phyloP scores from a whole-genome alignment of 2,888 invertebrate genomes.

The Leucoptera coffeella region DNA sequence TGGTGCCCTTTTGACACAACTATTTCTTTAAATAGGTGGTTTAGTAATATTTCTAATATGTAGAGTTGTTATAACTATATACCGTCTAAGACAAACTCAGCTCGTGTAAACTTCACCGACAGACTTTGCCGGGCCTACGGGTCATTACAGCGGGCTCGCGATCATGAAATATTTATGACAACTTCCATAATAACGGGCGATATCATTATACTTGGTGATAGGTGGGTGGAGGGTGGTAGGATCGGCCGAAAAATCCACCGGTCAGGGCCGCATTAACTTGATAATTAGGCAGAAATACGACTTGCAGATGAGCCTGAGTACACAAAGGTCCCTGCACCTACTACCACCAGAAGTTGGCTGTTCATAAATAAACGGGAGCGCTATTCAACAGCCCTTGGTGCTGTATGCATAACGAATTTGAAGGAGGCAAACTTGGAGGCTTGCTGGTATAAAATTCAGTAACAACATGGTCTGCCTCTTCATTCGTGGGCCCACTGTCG shows the following conservation, averaged over 20 bases:
- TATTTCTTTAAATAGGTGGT: no score
- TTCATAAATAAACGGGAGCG: conserved; percentile 57
- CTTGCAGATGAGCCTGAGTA: conserved; percentile 82
- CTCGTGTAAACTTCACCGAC: no score
- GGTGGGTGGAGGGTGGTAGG: conserved; percentile 50
- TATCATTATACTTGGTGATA: conserved; percentile 58
- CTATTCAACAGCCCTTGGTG: conserved; percentile 57
- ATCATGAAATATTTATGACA: conserved; percentile 52
- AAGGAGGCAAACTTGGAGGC: conserved; percentile 55
- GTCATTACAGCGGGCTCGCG: conserved; percentile 43
- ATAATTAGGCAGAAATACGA: conserved; percentile 87
- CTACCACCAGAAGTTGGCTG: conserved; percentile 53
- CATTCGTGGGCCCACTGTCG: conserved; percentile 49
- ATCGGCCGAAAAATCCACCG: conserved; percentile 16
- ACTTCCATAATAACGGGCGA: conserved; percentile 50
- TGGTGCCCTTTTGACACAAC: no score
- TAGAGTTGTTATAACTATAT: no score
- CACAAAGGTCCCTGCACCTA: conserved; percentile 58
- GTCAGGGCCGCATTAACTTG: conserved; percentile 83
- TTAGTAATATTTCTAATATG: no score
- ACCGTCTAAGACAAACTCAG: no score
- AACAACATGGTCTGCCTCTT: conserved; percentile 52
- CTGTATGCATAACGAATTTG: conserved; percentile 58
- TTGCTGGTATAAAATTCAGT: conserved; percentile 54
- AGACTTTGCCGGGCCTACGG: no score